Base-by-base conservation (phyloP, 2,113 vertebrate species). In the Pluvianellus socialis region DNA sequence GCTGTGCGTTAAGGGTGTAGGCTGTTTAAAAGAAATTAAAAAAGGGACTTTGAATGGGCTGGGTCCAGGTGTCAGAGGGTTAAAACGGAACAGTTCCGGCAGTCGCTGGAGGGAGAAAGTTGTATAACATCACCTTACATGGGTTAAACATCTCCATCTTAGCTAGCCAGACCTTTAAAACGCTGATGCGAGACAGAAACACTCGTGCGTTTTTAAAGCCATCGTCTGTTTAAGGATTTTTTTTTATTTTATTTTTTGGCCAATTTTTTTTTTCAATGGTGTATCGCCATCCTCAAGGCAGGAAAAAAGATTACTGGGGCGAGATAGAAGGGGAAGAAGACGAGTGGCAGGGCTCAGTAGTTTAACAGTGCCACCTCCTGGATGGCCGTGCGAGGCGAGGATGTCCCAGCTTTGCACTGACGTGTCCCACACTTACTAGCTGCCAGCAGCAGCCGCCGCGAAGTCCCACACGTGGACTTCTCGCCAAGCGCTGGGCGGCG, bases 311-410 rank as follows among this genome's bases (percentile, higher is more conserved):
- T 81, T 63, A 12, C 26, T 4, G 32, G 9, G 30, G 20, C 12
- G 14, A 32, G 30, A 30, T 5, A 3, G 50, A 23, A 7, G 4
- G 4, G 9, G 8, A 1, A 17, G 3, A 4, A 3, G 18, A 1
- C 26, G 5, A 4, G 4, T 28, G 55, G 55, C 38, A 67, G 55
- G 19, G 81, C 96, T 96, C 40, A 1, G 94, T 73, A 67, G 97
- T 81, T 86, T 76, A 77, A 92, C 67, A 96, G 92, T 94, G 98
- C 97, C 98, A 98, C 70, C 98, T 98, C 17, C 96, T 94, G 98
- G 97, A 33, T 9, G 35, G 7, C 40, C 19, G 10, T 3, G 58
- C 16, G 42, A 86, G n/a, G 38, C 30, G 49, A 20, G 52, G 52
- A 0, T 28, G 87, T 73, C 76, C 73, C 65, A 0, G 42, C 56